Conservation (phyloP, 2,113 vertebrate species). For the Clinocottus analis region DNA sequence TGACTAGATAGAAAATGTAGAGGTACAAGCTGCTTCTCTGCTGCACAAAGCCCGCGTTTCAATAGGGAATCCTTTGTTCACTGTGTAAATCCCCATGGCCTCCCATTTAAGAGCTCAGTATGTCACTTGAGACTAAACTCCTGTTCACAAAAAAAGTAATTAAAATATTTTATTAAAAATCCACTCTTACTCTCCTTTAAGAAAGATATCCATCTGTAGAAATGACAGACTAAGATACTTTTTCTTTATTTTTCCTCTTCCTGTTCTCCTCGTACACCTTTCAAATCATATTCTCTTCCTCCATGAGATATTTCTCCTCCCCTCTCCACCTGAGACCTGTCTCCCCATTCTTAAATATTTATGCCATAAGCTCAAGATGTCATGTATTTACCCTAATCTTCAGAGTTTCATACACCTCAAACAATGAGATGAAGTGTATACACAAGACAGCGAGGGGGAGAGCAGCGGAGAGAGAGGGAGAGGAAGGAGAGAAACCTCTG, state of each 20-base stretch:
- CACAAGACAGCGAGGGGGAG: slow-evolving; percentile 44
- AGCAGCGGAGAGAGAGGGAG: slow-evolving; percentile 19
- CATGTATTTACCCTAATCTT: slow-evolving; percentile 71
- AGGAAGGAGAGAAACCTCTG: slow-evolving; percentile 46
- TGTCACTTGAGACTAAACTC: slow-evolving; percentile 73
- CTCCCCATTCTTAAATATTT: slow-evolving; percentile 72
- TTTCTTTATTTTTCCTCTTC: slow-evolving; percentile 35
- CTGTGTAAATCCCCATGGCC: slow-evolving; percentile 69
- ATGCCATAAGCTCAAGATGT: slow-evolving; percentile 55
- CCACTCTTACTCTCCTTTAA: slow-evolving; percentile 15
- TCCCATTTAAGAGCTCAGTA: slow-evolving; percentile 61
- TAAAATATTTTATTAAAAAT: slow-evolving; percentile 59
- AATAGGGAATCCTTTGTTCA: slow-evolving; percentile 74
- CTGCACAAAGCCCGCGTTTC: slow-evolving; percentile 65
- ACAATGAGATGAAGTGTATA: slow-evolving; percentile 64
- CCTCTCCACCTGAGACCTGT: slow-evolving; percentile 43
- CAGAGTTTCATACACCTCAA: slow-evolving; percentile 58
- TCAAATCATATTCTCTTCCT: slow-evolving; percentile 20
- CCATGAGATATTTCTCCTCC: slow-evolving; percentile 1
- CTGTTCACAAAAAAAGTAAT: slow-evolving; percentile 66
- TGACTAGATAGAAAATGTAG: slow-evolving; percentile 64
- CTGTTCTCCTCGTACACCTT: not conserved
- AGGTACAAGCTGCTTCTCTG: slow-evolving; percentile 62
- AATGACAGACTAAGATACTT: not conserved
- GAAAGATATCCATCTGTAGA: not conserved